Evolutionary conservation across 1,140 invertebrate genomes (phyloP).

Genomic region (Trachymyrmex septentrionalis): DNA sequence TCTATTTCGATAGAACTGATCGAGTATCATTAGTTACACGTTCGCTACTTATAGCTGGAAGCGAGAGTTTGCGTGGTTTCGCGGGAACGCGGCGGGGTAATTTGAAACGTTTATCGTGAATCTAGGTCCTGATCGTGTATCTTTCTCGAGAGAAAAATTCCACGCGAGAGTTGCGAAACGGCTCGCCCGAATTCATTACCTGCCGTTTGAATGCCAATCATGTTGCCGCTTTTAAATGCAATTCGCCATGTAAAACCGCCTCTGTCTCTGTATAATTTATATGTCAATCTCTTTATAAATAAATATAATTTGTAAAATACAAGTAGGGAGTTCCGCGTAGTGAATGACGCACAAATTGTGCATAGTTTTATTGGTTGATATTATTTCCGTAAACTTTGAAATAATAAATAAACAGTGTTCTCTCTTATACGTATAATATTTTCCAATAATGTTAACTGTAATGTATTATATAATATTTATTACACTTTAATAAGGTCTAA

Average conservation of each 20-base stretch:
- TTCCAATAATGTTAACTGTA: neutral
- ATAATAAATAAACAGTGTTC: neutral
- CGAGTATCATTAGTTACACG: conserved; percentile 70
- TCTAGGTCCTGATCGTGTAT: conserved; percentile 58
- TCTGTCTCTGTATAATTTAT: neutral
- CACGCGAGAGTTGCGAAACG: conserved; percentile 56
- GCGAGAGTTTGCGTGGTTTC: conserved; percentile 59
- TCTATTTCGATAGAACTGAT: conserved; percentile 71
- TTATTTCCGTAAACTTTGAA: neutral
- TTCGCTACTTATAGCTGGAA: conserved; percentile 58
- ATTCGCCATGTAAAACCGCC: conserved; percentile 8
- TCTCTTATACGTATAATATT: neutral
- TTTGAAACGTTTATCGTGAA: conserved; percentile 74
- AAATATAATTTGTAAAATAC: conserved; percentile 6
- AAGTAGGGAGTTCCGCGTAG: neutral
- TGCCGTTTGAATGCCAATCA: conserved; percentile 45
- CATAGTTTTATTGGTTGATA: neutral
- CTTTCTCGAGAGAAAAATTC: conserved; percentile 49
- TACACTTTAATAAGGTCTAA: neutral
- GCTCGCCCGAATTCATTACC: conserved; percentile 48
- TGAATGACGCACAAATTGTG: neutral
- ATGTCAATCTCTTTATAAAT: neutral
- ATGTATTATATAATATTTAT: neutral
- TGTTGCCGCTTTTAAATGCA: conserved; percentile 30
- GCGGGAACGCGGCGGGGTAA: conserved; percentile 49